Conservation (phyloP, 2,888 invertebrate species). For the Dicroscelio sp. region DNA sequence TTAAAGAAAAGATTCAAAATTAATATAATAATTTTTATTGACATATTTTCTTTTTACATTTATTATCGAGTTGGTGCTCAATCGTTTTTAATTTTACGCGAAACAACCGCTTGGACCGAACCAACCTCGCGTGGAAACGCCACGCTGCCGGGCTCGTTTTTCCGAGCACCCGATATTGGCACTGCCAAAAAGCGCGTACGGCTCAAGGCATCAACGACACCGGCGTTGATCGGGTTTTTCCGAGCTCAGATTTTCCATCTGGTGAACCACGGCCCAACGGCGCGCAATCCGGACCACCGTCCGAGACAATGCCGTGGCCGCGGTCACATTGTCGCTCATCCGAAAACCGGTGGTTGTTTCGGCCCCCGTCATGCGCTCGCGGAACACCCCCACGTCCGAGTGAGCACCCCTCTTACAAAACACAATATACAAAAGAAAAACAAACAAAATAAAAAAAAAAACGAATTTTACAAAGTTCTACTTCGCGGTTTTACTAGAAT, state of each 20-base stretch:
- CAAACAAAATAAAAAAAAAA: no score
- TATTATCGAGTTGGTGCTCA: no score
- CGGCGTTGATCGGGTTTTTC: slow-evolving; percentile 1
- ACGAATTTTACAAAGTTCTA: no score
- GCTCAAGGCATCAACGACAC: background rate
- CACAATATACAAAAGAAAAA: no score
- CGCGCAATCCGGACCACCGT: no score
- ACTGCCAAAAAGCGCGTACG: background rate
- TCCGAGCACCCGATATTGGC: background rate
- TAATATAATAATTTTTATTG: no score
- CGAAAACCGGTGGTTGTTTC: background rate
- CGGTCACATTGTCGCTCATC: background rate
- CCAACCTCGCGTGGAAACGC: background rate
- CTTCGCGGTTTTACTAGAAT: no score
- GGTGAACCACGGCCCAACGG: background rate
- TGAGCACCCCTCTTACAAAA: no score
- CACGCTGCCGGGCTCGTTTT: background rate
- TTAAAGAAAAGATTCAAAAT: no score
- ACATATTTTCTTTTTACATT: no score
- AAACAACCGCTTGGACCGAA: background rate
- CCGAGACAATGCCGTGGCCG: background rate
- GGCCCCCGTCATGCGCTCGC: background rate
- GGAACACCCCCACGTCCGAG: no score
- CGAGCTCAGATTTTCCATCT: background rate
- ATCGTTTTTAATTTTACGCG: no score